Percentiles rank a stretch among this genome's conserved stretches.
Conservation (phyloP, 2,113 vertebrate species). For the Pipra filicauda region DNA sequence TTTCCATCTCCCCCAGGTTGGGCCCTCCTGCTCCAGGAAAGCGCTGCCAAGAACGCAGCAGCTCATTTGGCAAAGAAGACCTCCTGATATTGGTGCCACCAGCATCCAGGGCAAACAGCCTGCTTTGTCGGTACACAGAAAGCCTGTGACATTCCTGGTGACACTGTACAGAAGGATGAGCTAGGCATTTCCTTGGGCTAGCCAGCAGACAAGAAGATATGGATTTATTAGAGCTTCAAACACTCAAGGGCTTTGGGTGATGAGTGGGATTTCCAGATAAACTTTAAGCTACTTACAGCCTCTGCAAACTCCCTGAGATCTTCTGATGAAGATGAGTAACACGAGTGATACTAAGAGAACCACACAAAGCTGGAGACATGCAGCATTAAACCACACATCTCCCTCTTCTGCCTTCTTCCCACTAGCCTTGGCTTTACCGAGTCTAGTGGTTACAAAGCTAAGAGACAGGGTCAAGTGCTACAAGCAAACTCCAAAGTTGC, state of each 20-base stretch:
- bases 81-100: not conserved
- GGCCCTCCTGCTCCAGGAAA: not conserved
- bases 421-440: not conserved
- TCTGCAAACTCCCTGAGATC: constrained; percentile 31
- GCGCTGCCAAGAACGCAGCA: not conserved
- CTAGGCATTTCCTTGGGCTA: not conserved
- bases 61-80: not conserved
- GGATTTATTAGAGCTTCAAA: constrained; percentile 38
- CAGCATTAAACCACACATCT: not conserved
- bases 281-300: constrained; percentile 59
- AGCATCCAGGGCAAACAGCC: not conserved
- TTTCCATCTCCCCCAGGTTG: not conserved
- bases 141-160: not conserved
- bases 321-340: constrained; percentile 36
- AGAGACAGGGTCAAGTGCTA: not conserved
- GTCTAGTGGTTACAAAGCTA: not conserved
- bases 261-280: constrained; percentile 50
- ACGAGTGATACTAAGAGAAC: not conserved
- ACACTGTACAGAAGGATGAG: not conserved
- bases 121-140: not conserved
- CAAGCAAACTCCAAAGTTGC: not conserved
- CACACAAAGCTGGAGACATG: not conserved
- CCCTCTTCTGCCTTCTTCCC: not conserved
- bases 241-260: constrained; percentile 15
- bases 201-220: not conserved